Evolutionary conservation across 2,888 invertebrate genomes (phyloP), one percentile per base, ranked within the genome.

Genomic region (Hemistola chrysoprasaria): DNA sequence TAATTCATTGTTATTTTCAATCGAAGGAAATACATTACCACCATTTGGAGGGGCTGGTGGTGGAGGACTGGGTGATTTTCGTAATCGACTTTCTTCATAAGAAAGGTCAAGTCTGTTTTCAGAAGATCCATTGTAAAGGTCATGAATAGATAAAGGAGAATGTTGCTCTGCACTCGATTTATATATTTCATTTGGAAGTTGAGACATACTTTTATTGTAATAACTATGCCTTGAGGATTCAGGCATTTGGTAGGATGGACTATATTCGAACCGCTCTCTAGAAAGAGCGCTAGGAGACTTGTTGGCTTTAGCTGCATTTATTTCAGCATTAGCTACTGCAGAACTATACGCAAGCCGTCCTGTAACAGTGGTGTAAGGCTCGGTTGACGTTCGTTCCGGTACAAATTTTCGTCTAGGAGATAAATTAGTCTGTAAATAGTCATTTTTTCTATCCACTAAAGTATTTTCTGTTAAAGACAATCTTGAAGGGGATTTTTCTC

Each of bases 41-140:
- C 90, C 90, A 70, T 94, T 94, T 41, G 92, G 92, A 0, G 95
- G 95, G 0, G 95, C 95, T 11, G 95, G 95, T 2, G 95, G 95
- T 1, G 95, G 95, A 1, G 95, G 95, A 70, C 94, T 94, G 0
- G 93, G 92, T 11, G 93, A 92, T 41, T 83, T 83, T 47, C 72
- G 65, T 53, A 78, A 52, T 59, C 90, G 83, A 52, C 74, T 84
- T 55, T 90, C 90, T 11, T 89, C 83, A 55, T 87, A 90, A 52
- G 74, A 80, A 32, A 90, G 70, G 50, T 90, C 90, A 11, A 87
- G 55, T 53, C 81, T 77, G 10, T 78, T 83, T 39, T 86, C 77
- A 53, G 64, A 53, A 35, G 90, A 75, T 41, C 92, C 90, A 24
- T 93, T 93, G 64, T 94, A 90, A 22, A 92, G 79, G 64, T 92